phyloP scores from a whole-genome alignment of 2,113 vertebrate genomes.

The Callospermophilus lateralis region DNA sequence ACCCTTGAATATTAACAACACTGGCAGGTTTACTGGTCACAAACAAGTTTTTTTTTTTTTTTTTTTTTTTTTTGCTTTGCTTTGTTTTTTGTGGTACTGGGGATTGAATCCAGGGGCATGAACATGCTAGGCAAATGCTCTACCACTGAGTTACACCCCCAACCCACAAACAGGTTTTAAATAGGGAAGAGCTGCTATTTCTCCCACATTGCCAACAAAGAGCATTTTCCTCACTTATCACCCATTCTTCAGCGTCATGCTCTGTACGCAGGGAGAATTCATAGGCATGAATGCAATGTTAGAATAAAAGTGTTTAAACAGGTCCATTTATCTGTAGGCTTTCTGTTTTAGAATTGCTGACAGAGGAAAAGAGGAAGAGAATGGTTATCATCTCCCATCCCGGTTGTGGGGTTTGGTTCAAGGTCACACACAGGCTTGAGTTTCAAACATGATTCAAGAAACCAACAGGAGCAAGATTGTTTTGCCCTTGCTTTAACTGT shows the following conservation, averaged over 20 bases:
- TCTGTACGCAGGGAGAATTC: not conserved
- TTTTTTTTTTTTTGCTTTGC: no score
- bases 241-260: not conserved
- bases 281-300: not conserved
- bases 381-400: not conserved
- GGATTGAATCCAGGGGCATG: not conserved
- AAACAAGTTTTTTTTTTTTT: not conserved
- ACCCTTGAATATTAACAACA: slow-evolving; percentile 60
- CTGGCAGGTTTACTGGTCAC: slow-evolving; percentile 39
- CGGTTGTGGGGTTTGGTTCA: not conserved
- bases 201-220: not conserved
- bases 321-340: not conserved
- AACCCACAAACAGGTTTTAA: not conserved
- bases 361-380: not conserved
- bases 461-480: not conserved
- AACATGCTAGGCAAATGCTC: not conserved
- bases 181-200: not conserved
- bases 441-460: slow-evolving; percentile 25
- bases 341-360: not conserved
- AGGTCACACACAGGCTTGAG: not conserved
- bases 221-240: not conserved
- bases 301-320: not conserved
- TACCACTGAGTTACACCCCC: not conserved
- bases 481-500: not conserved
- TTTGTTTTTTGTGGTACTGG: no score